Base-by-base conservation (phyloP, 2,113 vertebrate genomes). In the Thamnophis sirtalis region DNA sequence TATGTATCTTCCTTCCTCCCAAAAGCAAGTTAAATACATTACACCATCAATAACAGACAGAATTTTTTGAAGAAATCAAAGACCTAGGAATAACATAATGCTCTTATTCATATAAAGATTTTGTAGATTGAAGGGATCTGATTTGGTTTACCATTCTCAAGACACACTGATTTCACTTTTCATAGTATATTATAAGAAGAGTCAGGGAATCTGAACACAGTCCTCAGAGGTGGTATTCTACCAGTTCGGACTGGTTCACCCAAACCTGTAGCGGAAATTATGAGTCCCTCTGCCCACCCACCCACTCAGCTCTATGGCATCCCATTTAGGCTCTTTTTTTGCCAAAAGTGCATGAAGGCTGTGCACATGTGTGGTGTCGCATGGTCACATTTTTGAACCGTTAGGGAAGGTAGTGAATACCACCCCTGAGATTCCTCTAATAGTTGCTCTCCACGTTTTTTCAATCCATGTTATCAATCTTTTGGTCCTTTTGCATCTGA, bases 401-500 rank as follows among this genome's bases (percentile, higher is more conserved):
- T 1, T 43, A 43, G 43, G 43, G 43, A 43, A 43, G 3, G 43
- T 43, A 43, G 43, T 43, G 43, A 43, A 43, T 43, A 43, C 43
- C 43, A 43, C 43, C 43, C 43, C 43, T 43, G 43, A 84, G 26
- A 11, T 13, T 11, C 24, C 80, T 88, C n/a, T 50, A 53, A 6
- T 85, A 51, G 43, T 9, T 60, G 48, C 21, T 26, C 51, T 10
- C 22, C 22, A 43, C 26, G 0, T 89, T 89, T 60, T 86, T 60
- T 60, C 80, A 90, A 21, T 9, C 24, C 48, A 21, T 17, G 17
- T 26, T 3, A 7, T n/a, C 84, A 49, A n/a, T 26, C n/a, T 33
- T 88, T 90, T 5, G 38, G 58, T 13, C 13, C 11, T 80, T 94
- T 94, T 94, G 91, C 92, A 87, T 92, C 93, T 93, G 95, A 87